Conservation (phyloP, 1,140 invertebrate genomes). For the Drosophila parvula region DNA sequence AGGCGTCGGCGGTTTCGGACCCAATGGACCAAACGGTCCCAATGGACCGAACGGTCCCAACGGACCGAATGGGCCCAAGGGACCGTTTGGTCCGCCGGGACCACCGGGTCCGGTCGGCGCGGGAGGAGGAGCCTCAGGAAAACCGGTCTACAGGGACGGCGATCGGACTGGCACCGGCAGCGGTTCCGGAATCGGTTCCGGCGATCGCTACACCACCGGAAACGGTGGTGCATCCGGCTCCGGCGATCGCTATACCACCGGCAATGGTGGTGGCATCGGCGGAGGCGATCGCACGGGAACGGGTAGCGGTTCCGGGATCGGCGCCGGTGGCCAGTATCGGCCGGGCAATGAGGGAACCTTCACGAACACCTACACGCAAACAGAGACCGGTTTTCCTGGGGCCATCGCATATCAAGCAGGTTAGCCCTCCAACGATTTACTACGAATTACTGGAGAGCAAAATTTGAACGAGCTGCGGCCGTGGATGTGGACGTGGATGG, state of each 20-base stretch:
- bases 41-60: constrained; percentile 62
- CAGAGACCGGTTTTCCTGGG: constrained; percentile 82
- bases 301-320: constrained; percentile 40
- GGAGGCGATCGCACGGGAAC: constrained; percentile 31
- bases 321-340: constrained; percentile 36
- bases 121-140: constrained; percentile 77
- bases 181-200: constrained; percentile 50
- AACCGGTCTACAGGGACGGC: constrained; percentile 69
- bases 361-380: constrained; percentile 54
- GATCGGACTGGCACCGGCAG: constrained; percentile 49
- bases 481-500: constrained; percentile 1
- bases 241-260: constrained; percentile 30
- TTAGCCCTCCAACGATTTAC: constrained; percentile 69
- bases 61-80: constrained; percentile 61
- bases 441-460: constrained; percentile 43
- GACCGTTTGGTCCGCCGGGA: constrained; percentile 68
- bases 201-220: constrained; percentile 38
- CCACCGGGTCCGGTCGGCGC: constrained; percentile 64
- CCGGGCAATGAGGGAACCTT: constrained; percentile 54
- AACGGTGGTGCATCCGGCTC: constrained; percentile 27
- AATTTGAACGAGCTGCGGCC: constrained; percentile 65
- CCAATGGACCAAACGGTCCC: constrained; percentile 58
- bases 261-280: constrained; percentile 37
- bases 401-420: constrained; percentile 72
- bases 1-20: constrained; percentile 49